Base-by-base conservation (phyloP, 2,113 vertebrate genomes). In the Grammomys dolichurus region DNA sequence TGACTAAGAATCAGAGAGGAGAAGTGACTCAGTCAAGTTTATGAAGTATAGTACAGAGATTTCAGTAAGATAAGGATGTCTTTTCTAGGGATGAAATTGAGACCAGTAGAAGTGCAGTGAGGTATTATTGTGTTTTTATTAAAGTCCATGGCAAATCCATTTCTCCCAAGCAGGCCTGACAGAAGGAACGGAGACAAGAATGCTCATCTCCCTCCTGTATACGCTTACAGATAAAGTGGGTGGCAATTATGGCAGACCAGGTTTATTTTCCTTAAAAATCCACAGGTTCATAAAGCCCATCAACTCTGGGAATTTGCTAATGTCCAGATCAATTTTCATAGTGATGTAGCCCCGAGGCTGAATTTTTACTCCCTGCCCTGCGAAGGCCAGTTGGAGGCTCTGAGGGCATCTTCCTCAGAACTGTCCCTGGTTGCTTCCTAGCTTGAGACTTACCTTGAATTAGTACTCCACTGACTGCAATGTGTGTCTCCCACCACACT, bases 41-140 rank as follows among this genome's bases (percentile, higher is more conserved):
- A 31, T 5, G 24, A 26, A 36, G 28, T 13, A 17, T 28, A 31
- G 16, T 56, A 20, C 60, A 33, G 60, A 65, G 78, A 51, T 76
- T 95, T 90, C 91, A 81, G 36, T 88, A 60, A 96, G 43, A 54
- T 63, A 93, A 78, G 72, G 51, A 75, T 28, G 4, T 3, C 33
- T 81, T 92, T 89, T 82, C 43, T 75, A 26, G 26, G 46, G 72
- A 88, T 19, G 28, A 65, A 92, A 48, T 14, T 36, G 31, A 28
- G 65, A 24, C 17, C 36, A 46, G 1, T 9, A 8, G 80, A 60
- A 58, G 31, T 6, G 36, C 22, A 56, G 0, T 60, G 36, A 82
- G 22, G 17, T 56, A 40, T 2, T 56, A 40, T 2, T 16, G 5
- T 77, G 31, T 75, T 96, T 26, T 11, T 20, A 51, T 67, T 85